These are phyloP conservation scores for Halisarca cf. caerulea DNA, from an alignment of 37 sponge, comb jelly and placozoan species.

Conservation along the genomic window DNA sequence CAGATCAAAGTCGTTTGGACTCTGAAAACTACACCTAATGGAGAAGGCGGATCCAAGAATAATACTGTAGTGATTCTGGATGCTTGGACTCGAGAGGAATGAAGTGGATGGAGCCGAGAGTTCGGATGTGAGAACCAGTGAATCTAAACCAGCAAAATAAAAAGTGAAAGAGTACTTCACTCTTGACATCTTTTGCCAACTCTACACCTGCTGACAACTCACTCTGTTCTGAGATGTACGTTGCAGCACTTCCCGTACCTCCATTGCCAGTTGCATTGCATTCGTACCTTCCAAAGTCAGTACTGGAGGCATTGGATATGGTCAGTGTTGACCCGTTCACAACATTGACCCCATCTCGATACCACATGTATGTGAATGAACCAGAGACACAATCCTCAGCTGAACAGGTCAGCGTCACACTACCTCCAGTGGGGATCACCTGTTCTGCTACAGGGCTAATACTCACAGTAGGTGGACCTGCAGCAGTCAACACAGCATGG, in stretches of 20 bases:
- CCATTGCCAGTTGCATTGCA: slow-evolving; percentile 7
- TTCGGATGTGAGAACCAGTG: neutral
- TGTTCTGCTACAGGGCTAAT: neutral
- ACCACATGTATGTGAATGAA: neutral
- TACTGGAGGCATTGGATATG: neutral
- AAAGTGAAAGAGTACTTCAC: neutral
- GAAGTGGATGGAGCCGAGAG: slow-evolving; percentile 20
- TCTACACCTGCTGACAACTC: neutral
- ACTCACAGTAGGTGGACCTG: slow-evolving; percentile 9
- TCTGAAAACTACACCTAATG: neutral
- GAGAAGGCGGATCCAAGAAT: neutral
- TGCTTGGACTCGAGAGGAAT: neutral
- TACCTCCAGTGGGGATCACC: neutral
- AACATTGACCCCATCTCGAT: neutral
- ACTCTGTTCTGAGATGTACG: neutral
- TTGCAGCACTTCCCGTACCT: neutral
- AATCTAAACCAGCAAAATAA: neutral
- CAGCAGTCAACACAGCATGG: too few relatives aligned
- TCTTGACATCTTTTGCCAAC: too few relatives aligned
- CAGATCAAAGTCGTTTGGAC: slow-evolving; percentile 12
- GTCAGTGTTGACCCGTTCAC: neutral
- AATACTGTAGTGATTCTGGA: neutral
- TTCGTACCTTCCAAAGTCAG: slow-evolving; percentile 6
- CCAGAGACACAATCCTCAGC: neutral
- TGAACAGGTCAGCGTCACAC: slow-evolving; percentile 10